These are phyloP conservation scores for Triplophysa yarkandensis DNA, from an alignment of 2,797 vertebrate genomes.

Conservation along the genomic window DNA sequence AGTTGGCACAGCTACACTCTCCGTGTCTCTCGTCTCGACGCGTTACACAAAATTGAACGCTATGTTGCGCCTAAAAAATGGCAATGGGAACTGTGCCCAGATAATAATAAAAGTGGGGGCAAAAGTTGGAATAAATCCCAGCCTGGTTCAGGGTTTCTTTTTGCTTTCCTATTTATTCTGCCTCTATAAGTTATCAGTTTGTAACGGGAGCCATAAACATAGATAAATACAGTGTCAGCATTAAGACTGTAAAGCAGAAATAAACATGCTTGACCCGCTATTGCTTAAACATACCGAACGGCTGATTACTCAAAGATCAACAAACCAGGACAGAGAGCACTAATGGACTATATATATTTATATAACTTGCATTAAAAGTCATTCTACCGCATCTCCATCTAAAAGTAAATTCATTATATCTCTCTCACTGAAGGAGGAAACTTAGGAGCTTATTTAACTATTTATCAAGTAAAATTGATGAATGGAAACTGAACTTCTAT, in stretches of 20 bases:
- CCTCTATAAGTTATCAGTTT: not conserved
- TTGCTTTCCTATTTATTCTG: slow-evolving; percentile 22
- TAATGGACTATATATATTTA: slow-evolving; percentile 13
- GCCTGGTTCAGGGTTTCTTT: not conserved
- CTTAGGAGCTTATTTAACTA: slow-evolving; percentile 52
- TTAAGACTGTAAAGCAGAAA: slow-evolving; percentile 24
- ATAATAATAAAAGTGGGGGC: slow-evolving; percentile 23
- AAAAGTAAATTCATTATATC: slow-evolving; percentile 50
- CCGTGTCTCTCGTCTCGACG: not conserved
- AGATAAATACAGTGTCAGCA: slow-evolving; percentile 15
- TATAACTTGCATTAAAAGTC: not conserved
- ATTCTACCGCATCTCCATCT: slow-evolving; percentile 20
- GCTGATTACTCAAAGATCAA: slow-evolving; percentile 17
- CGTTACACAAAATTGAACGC: slow-evolving; percentile 14
- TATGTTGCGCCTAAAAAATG: slow-evolving; percentile 1
- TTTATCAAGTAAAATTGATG: slow-evolving; percentile 64
- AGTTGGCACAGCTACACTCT: slow-evolving; percentile 11
- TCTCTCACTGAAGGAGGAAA: slow-evolving; percentile 33
- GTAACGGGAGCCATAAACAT: slow-evolving; percentile 20
- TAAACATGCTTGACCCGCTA: slow-evolving; percentile 18
- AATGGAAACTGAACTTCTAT: slow-evolving; percentile 67
- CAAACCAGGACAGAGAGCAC: not conserved
- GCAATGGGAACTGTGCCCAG: slow-evolving; percentile 25
- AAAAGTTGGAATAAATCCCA: slow-evolving; percentile 39
- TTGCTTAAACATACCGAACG: slow-evolving; percentile 6